Percentiles rank a stretch among this genome's conserved stretches.
Conservation (phyloP, 2,797 vertebrate species). For the Chrysocyon brachyurus region DNA sequence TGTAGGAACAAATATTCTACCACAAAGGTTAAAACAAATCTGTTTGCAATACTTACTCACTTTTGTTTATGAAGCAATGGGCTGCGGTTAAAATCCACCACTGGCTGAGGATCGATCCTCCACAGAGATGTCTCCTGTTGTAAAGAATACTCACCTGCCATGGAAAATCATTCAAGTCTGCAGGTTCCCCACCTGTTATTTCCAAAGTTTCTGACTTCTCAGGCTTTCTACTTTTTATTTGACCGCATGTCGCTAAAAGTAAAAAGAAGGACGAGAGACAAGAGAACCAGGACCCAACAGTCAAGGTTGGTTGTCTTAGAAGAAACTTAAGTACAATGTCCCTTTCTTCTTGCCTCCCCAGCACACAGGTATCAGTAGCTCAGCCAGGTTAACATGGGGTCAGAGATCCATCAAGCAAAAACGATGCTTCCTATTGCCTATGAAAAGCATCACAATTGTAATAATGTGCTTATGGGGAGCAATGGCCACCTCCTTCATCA, state of each 20-base stretch:
- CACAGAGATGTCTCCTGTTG: neutral
- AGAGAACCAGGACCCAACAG: neutral
- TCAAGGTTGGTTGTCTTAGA: neutral
- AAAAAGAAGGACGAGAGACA: neutral
- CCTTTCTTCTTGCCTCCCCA: neutral
- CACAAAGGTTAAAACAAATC: neutral
- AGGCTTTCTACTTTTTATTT: rapidly evolving
- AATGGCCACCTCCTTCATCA: neutral
- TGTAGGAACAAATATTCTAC: neutral
- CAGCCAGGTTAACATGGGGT: neutral
- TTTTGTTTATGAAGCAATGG: slow-evolving; percentile 62
- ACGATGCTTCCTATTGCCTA: neutral
- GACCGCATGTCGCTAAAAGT: slow-evolving; percentile 63
- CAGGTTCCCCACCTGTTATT: neutral
- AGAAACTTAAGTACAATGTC: neutral
- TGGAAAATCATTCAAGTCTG: slow-evolving; percentile 27
- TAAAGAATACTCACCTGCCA: slow-evolving; percentile 68
- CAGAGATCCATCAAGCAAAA: neutral
- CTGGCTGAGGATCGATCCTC: slow-evolving; percentile 70
- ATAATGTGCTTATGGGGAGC: neutral
- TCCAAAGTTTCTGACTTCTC: too few relatives aligned
- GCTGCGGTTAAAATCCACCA: slow-evolving; percentile 78
- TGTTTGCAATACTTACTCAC: slow-evolving; percentile 8
- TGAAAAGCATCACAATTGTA: neutral
- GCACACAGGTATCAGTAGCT: neutral